Evolutionary conservation across 2,888 invertebrate genomes (phyloP).

Genomic region (Xestobium rufovillosum): DNA sequence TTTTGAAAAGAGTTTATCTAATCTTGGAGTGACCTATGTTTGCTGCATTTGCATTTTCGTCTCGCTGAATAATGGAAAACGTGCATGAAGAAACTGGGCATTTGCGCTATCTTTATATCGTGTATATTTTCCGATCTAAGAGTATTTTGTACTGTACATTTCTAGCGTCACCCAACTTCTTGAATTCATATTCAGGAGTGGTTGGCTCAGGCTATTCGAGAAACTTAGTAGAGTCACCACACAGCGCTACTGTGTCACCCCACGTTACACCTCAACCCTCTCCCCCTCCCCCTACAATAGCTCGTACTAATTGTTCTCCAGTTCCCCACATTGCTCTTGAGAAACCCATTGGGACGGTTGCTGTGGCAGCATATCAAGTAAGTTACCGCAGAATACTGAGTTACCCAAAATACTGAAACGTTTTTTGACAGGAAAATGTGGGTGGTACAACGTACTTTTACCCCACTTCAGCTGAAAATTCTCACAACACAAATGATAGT

Average conservation of each 20-base stretch:
- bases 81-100: too few relatives aligned
- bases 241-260: conserved; percentile 39
- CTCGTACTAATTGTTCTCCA: conserved; percentile 33
- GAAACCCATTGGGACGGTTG: conserved; percentile 30
- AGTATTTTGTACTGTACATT: conserved; percentile 9
- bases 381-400: conserved; percentile 1
- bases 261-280: conserved; percentile 47
- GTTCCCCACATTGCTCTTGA: conserved; percentile 35
- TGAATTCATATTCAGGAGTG: conserved; percentile 37
- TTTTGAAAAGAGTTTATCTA: too few relatives aligned
- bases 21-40: too few relatives aligned
- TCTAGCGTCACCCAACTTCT: conserved; percentile 39
- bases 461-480: conserved; percentile 50
- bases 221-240: conserved; percentile 36
- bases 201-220: conserved; percentile 30
- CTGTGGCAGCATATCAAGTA: conserved; percentile 40
- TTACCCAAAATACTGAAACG: too few relatives aligned
- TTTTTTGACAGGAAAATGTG: conserved; percentile 86
- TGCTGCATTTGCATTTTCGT: too few relatives aligned
- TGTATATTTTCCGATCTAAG: too few relatives aligned
- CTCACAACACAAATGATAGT: conserved; percentile 41
- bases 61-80: too few relatives aligned
- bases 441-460: conserved; percentile 95
- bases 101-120: too few relatives aligned
- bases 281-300: conserved; percentile 21